Evolutionary conservation across 2,888 invertebrate species (phyloP), one percentile per base, ranked within the genome.

Genomic region (Athalia rosae): DNA sequence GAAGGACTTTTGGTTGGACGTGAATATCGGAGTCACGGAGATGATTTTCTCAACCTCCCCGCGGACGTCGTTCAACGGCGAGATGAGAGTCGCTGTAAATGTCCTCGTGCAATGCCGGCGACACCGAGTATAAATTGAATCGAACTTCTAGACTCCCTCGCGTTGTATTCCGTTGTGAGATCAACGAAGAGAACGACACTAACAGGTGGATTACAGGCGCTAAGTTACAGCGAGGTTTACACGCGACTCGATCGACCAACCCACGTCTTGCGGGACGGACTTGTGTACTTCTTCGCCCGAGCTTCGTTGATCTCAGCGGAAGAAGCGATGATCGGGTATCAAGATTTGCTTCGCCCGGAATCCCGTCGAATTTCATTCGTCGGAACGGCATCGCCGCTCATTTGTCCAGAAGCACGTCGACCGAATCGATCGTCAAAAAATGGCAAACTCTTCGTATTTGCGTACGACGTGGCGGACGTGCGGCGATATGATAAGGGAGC

Each of bases 41-140:
- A 28, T 2, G 28, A 28, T 28, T 28, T 0, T 28, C 28, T 28
- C 28, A 28, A 28, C 28, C 28, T 28, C 28, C 28, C 28, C 28
- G 28, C 28, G 28, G 28, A 28, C 28, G 28, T 28, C 28, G 0
- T 28, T 2, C 28, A 28, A 28, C 28, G 28, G 28, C 45, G 15
- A 41, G 67, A 67, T 53, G 50, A 67, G 50, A 50, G 43, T 50
- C 67, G 11, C 67, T 64, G 67, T 28, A 28, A 1, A 28, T 28
- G 28, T 28, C 28, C 28, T 28, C 28, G 28, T 28, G 53, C 9
- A 67, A 67, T 67, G 28, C 11, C 67, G 28, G 28, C 28, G 41
- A 67, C 82, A 80, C 81, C 80, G 80, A 81, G 80, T 79, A 81
- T 76, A 81, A 82, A 82, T 82, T 81, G 82, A 81, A 83, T 82